These are phyloP conservation scores for Lordiphosa fenestrarum DNA, from an alignment of 2,888 invertebrate species.

Conservation along the genomic window DNA sequence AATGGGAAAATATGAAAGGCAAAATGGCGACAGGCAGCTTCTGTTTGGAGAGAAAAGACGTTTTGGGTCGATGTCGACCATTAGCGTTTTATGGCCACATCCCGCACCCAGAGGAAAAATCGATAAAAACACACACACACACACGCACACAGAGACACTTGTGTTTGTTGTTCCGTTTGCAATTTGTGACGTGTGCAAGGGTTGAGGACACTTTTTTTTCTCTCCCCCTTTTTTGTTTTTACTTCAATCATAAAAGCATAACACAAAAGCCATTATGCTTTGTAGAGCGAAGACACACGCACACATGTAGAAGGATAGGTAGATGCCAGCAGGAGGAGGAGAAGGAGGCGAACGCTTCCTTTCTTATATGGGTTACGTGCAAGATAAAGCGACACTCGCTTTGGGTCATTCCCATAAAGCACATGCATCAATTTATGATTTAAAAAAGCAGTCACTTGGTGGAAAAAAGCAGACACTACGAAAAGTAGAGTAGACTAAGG, in stretches of 20 bases:
- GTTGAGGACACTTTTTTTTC: conserved; percentile 48
- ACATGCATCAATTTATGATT: too few species aligned
- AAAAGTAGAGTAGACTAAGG: conserved; percentile 4
- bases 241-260: conserved; percentile 69
- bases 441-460: neutral
- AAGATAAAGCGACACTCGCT: conserved; percentile 5
- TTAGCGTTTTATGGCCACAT: conserved; percentile 62
- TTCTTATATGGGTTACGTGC: conserved; percentile 32
- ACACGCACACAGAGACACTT: conserved; percentile 16
- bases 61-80: conserved; percentile 40
- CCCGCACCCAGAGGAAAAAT: conserved; percentile 51
- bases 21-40: conserved; percentile 58
- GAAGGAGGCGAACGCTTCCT: conserved; percentile 3
- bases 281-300: conserved; percentile 17
- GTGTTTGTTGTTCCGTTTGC: conserved; percentile 26
- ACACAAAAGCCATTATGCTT: conserved; percentile 65
- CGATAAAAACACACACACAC: conserved; percentile 39
- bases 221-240: conserved; percentile 31
- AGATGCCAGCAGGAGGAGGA: conserved; percentile 14
- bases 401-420: too few species aligned
- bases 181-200: conserved; percentile 49
- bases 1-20: conserved; percentile 65
- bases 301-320: conserved; percentile 12
- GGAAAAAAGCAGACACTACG: neutral
- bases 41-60: conserved; percentile 21